A percentile compares a stretch with the other conserved stretches of the same genome.
These are phyloP conservation scores for Limanda limanda DNA, from an alignment of 2,113 vertebrate genomes.

Conservation along the genomic window DNA sequence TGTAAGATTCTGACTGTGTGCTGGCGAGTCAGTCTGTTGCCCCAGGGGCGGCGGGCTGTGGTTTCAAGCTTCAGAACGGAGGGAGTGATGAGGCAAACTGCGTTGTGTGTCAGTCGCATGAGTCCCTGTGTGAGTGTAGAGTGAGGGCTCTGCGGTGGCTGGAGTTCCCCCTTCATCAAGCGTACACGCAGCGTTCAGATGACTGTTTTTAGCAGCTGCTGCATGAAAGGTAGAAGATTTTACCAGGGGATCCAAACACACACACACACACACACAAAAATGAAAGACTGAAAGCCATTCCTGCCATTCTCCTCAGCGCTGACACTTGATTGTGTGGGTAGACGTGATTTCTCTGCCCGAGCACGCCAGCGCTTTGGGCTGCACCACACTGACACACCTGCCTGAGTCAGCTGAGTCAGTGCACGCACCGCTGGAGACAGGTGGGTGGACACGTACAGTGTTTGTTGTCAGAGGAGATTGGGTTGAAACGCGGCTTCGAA, in stretches of 20 bases:
- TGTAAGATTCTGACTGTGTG: constrained; percentile 49
- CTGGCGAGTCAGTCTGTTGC: constrained; percentile 54
- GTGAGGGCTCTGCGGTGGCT: constrained; percentile 62
- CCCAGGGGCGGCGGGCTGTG: constrained; percentile 63
- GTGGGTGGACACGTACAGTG: constrained; percentile 27
- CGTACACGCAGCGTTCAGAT: constrained; percentile 43
- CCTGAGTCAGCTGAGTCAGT: constrained; percentile 63
- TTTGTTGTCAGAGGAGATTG: no score
- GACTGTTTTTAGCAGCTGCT: constrained; percentile 70
- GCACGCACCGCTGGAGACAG: constrained; percentile 39
- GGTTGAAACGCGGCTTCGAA: constrained; percentile 13
- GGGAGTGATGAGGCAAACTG: constrained; percentile 62
- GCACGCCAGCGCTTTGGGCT: constrained; percentile 54
- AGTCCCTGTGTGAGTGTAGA: constrained; percentile 58
- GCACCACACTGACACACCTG: constrained; percentile 70
- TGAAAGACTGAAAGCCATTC: constrained; percentile 18
- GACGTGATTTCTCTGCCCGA: constrained; percentile 49
- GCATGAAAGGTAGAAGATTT: constrained; percentile 46
- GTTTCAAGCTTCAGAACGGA: constrained; percentile 64
- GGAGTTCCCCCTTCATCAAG: constrained; percentile 74
- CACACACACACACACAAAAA: constrained; percentile 3
- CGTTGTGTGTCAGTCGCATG: constrained; percentile 63
- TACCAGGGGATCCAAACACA: not conserved
- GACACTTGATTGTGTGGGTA: constrained; percentile 47
- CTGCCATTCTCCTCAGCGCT: constrained; percentile 16